These are phyloP conservation scores for Centropus unirufus DNA, from an alignment of 2,113 vertebrate genomes.

Conservation along the genomic window DNA sequence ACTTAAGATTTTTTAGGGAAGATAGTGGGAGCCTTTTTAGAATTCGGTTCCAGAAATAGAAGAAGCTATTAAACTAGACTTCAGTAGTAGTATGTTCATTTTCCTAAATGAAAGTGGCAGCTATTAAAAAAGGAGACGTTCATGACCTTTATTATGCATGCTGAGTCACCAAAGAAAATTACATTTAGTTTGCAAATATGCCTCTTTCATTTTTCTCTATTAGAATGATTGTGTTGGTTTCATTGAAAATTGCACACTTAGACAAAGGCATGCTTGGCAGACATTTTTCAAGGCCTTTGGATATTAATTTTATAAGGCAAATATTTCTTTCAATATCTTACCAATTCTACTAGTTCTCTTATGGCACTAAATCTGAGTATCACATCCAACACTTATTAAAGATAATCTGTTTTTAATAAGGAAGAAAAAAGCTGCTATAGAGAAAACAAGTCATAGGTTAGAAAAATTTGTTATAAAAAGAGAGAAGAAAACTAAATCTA, in stretches of 20 bases:
- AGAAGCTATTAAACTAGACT: background rate
- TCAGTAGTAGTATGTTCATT: background rate
- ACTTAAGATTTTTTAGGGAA: background rate
- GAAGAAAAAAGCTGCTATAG: background rate
- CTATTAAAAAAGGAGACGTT: background rate
- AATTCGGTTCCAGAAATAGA: background rate
- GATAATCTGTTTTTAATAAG: background rate
- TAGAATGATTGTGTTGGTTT: background rate
- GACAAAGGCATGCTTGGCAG: background rate
- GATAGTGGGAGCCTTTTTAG: background rate
- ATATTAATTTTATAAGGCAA: background rate
- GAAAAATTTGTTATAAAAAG: background rate
- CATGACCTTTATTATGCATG: background rate
- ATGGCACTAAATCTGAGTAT: background rate
- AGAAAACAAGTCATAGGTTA: background rate
- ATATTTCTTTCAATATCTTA: background rate
- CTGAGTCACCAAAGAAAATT: slow-evolving; percentile 11
- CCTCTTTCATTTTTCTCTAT: background rate
- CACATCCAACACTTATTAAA: background rate
- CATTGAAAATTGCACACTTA: background rate
- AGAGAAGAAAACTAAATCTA: background rate
- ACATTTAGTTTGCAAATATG: background rate
- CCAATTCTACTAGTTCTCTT: background rate
- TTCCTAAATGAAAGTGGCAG: slow-evolving; percentile 1
- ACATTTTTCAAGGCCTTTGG: background rate